A percentile compares a stretch with the other conserved stretches of the same genome.
phyloP scores from a whole-genome alignment of 2,797 vertebrate species.

The Clamator glandarius region DNA sequence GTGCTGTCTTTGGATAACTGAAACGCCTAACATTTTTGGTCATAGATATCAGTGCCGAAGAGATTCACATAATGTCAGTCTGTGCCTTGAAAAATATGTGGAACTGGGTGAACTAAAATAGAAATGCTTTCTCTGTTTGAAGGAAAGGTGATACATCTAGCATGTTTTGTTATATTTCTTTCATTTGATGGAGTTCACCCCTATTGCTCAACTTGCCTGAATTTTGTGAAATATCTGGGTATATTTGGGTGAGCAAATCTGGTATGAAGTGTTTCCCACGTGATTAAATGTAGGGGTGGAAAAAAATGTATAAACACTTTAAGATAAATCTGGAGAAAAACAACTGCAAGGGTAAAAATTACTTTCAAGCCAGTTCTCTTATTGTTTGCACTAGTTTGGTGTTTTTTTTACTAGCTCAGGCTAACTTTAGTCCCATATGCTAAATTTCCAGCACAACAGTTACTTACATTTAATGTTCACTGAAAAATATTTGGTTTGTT shows the following conservation, averaged over 20 bases:
- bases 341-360: neutral
- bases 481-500: neutral
- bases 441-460: neutral
- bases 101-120: constrained; percentile 20
- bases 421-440: neutral
- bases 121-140: constrained; percentile 4
- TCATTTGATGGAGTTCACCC: neutral
- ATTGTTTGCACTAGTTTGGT: neutral
- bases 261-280: neutral
- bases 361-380: neutral
- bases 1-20: constrained; percentile 65
- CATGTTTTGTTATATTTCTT: neutral
- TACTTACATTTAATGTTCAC: neutral
- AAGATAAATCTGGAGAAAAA: neutral
- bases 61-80: neutral
- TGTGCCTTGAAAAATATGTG: neutral
- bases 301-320: neutral
- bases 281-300: neutral
- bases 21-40: constrained; percentile 42
- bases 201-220: neutral
- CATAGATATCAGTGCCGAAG: constrained; percentile 8
- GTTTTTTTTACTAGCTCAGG: neutral
- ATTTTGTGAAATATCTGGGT: neutral
- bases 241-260: neutral
- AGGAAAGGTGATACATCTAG: neutral